Evolutionary conservation across 2,797 vertebrate genomes (phyloP).

Genomic region (Acrossocheilus wenchowensis): DNA sequence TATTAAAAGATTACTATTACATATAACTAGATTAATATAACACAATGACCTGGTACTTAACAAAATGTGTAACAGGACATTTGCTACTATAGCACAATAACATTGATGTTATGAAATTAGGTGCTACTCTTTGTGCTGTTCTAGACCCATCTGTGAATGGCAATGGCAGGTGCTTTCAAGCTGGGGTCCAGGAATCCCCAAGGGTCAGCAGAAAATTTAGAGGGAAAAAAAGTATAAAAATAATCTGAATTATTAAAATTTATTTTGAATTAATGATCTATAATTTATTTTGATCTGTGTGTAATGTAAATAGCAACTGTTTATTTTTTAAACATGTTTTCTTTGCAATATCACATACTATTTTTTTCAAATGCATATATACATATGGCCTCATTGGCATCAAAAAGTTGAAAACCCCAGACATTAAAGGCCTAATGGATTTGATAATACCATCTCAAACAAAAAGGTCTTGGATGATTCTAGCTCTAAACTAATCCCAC

Average conservation of each 20-base stretch:
- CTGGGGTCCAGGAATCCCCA: not conserved
- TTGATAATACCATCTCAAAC: not conserved
- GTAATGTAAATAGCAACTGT: not conserved
- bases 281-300: not conserved
- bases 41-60: not conserved
- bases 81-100: not conserved
- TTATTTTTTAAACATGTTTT: not conserved
- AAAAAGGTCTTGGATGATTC: not conserved
- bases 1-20: not conserved
- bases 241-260: not conserved
- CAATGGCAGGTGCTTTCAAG: not conserved
- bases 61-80: not conserved
- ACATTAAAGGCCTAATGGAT: not conserved
- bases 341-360: not conserved
- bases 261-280: not conserved
- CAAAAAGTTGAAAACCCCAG: not conserved
- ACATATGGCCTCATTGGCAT: not conserved
- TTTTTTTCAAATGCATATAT: not conserved
- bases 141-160: not conserved
- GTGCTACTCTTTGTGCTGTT: not conserved
- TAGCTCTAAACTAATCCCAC: not conserved
- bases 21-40: not conserved
- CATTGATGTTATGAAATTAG: not conserved
- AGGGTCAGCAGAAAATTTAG: not conserved
- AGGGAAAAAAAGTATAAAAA: not conserved